These are phyloP conservation scores for Acromyrmex heyeri DNA, from an alignment of 1,140 invertebrate genomes.

Conservation along the genomic window DNA sequence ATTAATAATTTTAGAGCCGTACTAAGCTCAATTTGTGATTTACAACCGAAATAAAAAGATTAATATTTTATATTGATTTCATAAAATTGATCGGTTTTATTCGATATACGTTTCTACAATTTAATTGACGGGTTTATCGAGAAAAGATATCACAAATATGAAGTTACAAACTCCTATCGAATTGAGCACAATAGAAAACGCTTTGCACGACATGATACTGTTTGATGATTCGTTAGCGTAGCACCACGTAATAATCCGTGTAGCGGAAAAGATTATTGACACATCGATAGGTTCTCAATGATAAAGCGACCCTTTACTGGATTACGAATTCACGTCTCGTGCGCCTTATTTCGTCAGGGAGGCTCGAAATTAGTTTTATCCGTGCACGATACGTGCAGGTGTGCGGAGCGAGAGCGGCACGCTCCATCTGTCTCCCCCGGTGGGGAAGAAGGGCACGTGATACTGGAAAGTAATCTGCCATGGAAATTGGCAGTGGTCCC, in stretches of 20 bases:
- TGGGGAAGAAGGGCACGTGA: conserved; percentile 18
- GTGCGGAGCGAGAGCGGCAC: conserved; percentile 27
- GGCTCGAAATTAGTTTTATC: conserved; percentile 65
- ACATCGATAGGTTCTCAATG: conserved; percentile 66
- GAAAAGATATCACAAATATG: conserved; percentile 28
- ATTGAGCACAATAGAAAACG: conserved; percentile 27
- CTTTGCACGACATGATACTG: conserved; percentile 46
- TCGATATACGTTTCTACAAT: conserved; percentile 3
- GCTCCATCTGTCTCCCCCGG: background rate
- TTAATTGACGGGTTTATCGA: conserved; percentile 37
- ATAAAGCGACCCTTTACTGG: conserved; percentile 47
- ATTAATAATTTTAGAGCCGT: conserved; percentile 23
- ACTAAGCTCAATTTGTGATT: conserved; percentile 28
- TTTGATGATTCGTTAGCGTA: conserved; percentile 60
- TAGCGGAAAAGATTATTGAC: conserved; percentile 59
- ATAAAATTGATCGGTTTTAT: conserved; percentile 32
- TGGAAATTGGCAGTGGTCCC: conserved; percentile 35
- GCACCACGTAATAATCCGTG: conserved; percentile 26
- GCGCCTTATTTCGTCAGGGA: conserved; percentile 57
- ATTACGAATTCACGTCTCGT: conserved; percentile 59
- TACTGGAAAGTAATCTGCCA: conserved; percentile 47
- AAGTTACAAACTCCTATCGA: conserved; percentile 32
- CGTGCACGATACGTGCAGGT: conserved; percentile 39
- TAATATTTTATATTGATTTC: background rate
- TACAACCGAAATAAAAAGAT: background rate